Conservation (phyloP, 2,113 vertebrate species). For the Desmodus rotundus region DNA sequence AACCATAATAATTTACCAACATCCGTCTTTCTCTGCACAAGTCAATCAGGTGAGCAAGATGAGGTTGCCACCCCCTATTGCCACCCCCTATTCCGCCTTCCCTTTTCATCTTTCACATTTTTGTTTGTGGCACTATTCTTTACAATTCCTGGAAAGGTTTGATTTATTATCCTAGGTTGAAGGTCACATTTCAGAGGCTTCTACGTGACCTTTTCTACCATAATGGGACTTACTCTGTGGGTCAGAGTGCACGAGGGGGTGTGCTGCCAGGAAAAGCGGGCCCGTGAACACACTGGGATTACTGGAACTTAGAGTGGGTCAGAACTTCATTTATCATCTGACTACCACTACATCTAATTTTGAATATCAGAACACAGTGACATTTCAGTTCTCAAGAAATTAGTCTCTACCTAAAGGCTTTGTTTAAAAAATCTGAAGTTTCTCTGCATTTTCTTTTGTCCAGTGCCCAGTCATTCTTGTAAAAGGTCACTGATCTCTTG, state of each 20-base stretch:
- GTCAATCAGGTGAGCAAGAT: background rate
- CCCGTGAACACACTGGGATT: background rate
- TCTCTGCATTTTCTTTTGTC: background rate
- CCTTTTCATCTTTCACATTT: background rate
- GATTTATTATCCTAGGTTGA: background rate
- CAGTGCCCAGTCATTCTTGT: background rate
- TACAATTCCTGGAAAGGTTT: background rate
- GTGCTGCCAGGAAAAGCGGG: background rate
- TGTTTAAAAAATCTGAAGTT: background rate
- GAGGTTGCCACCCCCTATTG: background rate
- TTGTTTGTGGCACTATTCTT: background rate
- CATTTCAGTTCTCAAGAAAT: background rate
- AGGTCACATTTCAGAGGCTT: background rate
- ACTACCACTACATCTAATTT: background rate
- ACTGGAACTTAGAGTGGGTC: background rate
- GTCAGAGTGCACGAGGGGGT: background rate
- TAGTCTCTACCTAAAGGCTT: background rate
- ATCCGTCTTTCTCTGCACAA: background rate
- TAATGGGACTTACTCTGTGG: background rate
- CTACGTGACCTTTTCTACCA: background rate
- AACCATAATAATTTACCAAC: background rate
- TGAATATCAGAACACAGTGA: background rate
- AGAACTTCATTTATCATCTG: background rate
- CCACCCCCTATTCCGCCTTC: rapidly evolving
- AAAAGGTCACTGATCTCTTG: background rate